Evolutionary conservation across 2,888 invertebrate species (phyloP).

Genomic region (Brachypalpus laphriformis): DNA sequence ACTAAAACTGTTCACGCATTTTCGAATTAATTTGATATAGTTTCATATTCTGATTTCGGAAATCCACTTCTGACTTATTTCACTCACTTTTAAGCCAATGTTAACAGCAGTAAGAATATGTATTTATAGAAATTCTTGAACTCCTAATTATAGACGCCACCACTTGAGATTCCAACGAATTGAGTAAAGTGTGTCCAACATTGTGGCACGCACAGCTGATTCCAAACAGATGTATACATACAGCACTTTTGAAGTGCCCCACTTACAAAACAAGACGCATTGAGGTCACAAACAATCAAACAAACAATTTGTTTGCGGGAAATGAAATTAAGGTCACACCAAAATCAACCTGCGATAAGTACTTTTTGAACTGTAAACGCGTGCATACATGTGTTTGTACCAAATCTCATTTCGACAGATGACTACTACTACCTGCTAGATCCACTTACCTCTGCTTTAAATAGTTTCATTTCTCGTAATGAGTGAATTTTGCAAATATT

Average conservation of each 20-base stretch:
- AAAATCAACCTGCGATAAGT: not conserved
- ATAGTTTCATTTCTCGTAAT: conserved; percentile 38
- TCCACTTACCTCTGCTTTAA: conserved; percentile 56
- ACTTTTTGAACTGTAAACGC: too few relatives aligned
- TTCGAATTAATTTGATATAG: too few relatives aligned
- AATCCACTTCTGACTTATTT: too few relatives aligned
- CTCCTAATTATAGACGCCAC: not conserved
- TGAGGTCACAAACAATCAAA: conserved; percentile 31
- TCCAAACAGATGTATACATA: not conserved
- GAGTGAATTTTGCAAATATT: conserved; percentile 32
- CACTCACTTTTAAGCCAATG: too few relatives aligned
- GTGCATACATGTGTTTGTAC: too few relatives aligned
- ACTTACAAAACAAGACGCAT: conserved; percentile 23
- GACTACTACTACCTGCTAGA: not conserved
- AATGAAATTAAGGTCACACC: conserved; percentile 32
- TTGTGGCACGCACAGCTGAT: conserved; percentile 12
- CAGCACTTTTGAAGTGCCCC: not conserved
- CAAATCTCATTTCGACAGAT: too few relatives aligned
- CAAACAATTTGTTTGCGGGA: conserved; percentile 18
- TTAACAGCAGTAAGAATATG: too few relatives aligned
- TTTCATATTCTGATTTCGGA: too few relatives aligned
- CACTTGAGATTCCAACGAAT: not conserved
- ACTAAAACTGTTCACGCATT: too few relatives aligned
- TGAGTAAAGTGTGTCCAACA: not conserved
- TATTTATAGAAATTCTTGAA: conserved; percentile 6